These are phyloP conservation scores for Oryzias melastigma DNA, from an alignment of 2,113 vertebrate species.

Conservation along the genomic window DNA sequence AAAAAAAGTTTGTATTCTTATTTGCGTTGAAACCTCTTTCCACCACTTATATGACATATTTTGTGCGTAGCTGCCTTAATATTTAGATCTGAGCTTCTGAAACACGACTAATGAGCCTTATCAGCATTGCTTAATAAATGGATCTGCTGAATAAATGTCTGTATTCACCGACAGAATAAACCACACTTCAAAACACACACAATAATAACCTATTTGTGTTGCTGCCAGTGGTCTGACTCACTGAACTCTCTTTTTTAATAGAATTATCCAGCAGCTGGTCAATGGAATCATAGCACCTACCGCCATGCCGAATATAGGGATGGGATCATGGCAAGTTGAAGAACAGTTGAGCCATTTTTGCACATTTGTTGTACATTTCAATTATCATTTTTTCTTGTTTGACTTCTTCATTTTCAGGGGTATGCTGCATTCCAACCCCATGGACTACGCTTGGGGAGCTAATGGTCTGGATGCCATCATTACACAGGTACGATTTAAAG, in stretches of 20 bases:
- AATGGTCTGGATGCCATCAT: slow-evolving; percentile 95
- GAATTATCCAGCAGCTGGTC: slow-evolving; percentile 96
- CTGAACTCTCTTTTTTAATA: slow-evolving; percentile 51
- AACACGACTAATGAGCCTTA: too few relatives aligned
- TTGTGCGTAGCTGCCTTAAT: neutral
- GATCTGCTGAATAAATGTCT: too few relatives aligned
- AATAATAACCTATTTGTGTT: neutral
- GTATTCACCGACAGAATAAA: too few relatives aligned
- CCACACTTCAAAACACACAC: too few relatives aligned
- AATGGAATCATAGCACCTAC: slow-evolving; percentile 96
- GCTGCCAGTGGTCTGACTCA: neutral
- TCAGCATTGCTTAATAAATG: too few relatives aligned
- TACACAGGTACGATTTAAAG: slow-evolving; percentile 83
- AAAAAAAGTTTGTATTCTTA: too few relatives aligned
- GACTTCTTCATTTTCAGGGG: slow-evolving; percentile 75
- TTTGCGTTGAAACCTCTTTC: too few relatives aligned
- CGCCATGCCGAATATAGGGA: slow-evolving; percentile 89
- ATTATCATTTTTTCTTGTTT: neutral
- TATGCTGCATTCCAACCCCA: slow-evolving; percentile 93
- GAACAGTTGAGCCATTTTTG: neutral
- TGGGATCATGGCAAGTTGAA: slow-evolving; percentile 88
- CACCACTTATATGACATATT: neutral
- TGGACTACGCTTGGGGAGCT: slow-evolving; percentile 97
- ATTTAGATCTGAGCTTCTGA: too few relatives aligned
- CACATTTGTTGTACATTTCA: neutral